Evolutionary conservation across 1,140 invertebrate species (phyloP).

Genomic region (Neotoxoptera formosana): DNA sequence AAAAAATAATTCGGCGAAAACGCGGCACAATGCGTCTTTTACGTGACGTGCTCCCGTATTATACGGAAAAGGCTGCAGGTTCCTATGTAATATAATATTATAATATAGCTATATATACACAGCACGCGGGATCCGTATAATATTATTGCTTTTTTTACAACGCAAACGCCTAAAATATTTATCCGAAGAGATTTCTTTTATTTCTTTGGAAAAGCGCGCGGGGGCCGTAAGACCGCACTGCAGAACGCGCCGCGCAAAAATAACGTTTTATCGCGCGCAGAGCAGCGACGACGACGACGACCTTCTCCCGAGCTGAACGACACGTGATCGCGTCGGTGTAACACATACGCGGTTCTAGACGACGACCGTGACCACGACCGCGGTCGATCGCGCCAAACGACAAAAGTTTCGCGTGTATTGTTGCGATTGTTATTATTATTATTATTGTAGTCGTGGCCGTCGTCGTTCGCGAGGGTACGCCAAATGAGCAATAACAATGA

Average conservation of each 20-base stretch:
- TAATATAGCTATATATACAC: not conserved
- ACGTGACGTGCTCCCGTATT: not conserved
- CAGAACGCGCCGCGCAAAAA: not conserved
- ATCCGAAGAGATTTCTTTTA: not conserved
- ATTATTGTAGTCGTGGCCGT: not conserved
- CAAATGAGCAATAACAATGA: slow-evolving; percentile 36
- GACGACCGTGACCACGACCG: slow-evolving; percentile 1
- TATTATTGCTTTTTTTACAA: slow-evolving; percentile 10
- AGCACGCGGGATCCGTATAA: not conserved
- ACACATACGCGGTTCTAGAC: not conserved
- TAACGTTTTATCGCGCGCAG: not conserved
- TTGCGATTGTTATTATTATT: not conserved
- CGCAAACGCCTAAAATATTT: not conserved
- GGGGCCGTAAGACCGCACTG: not conserved
- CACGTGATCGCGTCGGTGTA: not conserved
- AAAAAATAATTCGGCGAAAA: not conserved
- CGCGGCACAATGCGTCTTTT: not conserved
- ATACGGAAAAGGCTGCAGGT: not conserved
- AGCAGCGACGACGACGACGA: no score
- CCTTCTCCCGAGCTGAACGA: not conserved
- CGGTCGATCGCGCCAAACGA: not conserved
- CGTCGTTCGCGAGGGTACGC: not conserved
- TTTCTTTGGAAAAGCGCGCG: not conserved
- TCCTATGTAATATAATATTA: not conserved
- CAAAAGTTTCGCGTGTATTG: slow-evolving; percentile 32